These are phyloP conservation scores for Cebidichthys violaceus DNA, from an alignment of 2,113 vertebrate species.

Conservation along the genomic window DNA sequence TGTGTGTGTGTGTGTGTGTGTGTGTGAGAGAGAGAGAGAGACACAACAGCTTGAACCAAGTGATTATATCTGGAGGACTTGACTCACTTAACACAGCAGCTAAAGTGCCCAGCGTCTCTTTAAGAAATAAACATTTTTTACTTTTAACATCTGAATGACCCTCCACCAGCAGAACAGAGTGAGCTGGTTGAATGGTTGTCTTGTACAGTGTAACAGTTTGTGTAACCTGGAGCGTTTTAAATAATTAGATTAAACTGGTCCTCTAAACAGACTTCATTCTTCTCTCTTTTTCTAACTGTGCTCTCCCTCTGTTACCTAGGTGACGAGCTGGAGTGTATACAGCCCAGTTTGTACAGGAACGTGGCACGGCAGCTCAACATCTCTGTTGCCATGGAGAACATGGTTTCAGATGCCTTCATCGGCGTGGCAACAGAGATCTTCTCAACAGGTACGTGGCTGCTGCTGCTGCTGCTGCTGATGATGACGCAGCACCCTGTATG, in stretches of 20 bases:
- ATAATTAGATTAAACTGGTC: not conserved
- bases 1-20: not conserved
- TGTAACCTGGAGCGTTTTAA: not conserved
- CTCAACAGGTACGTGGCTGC: conserved; percentile 86
- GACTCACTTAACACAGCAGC: not conserved
- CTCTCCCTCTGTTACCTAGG: conserved; percentile 81
- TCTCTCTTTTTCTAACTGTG: conserved; percentile 1
- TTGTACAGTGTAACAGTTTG: not conserved
- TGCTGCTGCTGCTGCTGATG: not conserved
- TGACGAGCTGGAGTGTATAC: conserved; percentile 94
- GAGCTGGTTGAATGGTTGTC: not conserved
- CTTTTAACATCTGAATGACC: not conserved
- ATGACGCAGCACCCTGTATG: not conserved
- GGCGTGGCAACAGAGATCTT: conserved; percentile 93
- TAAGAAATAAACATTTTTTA: not conserved
- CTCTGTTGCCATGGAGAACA: conserved; percentile 88
- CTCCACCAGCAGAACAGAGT: not conserved
- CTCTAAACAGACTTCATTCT: conserved; percentile 1
- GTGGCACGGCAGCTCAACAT: conserved; percentile 93
- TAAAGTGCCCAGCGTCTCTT: not conserved
- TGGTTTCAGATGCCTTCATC: conserved; percentile 94
- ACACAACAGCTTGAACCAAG: not conserved
- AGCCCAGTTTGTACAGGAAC: conserved; percentile 92
- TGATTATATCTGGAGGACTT: conserved; percentile 10
- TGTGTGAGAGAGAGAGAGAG: no score